A percentile compares a stretch with the other conserved stretches of the same genome.
Conservation (phyloP, 2,797 vertebrate genomes). For the Myripristis murdjan region DNA sequence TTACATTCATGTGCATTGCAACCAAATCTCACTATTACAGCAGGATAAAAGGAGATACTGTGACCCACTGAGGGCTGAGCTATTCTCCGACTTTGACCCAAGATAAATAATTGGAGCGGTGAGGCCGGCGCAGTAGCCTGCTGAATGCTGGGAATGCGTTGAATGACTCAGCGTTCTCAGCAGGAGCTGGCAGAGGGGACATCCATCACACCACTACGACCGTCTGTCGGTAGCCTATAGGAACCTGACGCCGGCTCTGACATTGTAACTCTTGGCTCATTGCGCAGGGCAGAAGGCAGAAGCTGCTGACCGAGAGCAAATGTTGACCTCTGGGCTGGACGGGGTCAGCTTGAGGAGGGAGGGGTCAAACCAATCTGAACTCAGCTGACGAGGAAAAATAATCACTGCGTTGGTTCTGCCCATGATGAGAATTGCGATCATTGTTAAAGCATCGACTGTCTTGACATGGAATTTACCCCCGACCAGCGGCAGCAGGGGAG, state of each 20-base stretch:
- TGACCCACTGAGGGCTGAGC: conserved; percentile 10
- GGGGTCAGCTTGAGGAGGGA: conserved; percentile 3
- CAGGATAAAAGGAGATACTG: conserved; percentile 15
- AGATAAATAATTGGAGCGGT: conserved; percentile 55
- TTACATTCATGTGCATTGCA: conserved; percentile 5
- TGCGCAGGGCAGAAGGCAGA: conserved; percentile 28
- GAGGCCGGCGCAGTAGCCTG: conserved; percentile 45
- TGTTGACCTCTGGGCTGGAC: conserved; percentile 18
- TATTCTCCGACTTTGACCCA: conserved; percentile 59
- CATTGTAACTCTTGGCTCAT: conserved; percentile 36
- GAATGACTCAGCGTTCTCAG: conserved; percentile 77
- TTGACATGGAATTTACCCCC: background rate
- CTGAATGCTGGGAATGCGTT: conserved; percentile 68
- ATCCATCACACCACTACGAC: conserved; percentile 62
- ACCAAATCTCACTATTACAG: conserved; percentile 19
- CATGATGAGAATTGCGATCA: conserved; percentile 24
- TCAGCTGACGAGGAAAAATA: conserved; percentile 12
- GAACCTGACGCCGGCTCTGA: conserved; percentile 62
- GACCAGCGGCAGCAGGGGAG: background rate
- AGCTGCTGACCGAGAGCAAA: conserved; percentile 52
- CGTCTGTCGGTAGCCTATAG: conserved; percentile 37
- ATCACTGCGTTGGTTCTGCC: conserved; percentile 30
- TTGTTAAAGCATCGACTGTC: background rate
- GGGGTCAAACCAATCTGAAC: conserved; percentile 28
- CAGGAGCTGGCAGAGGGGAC: conserved; percentile 57